Conservation (phyloP, 2,888 invertebrate species). For the Neoscelio sp. region DNA sequence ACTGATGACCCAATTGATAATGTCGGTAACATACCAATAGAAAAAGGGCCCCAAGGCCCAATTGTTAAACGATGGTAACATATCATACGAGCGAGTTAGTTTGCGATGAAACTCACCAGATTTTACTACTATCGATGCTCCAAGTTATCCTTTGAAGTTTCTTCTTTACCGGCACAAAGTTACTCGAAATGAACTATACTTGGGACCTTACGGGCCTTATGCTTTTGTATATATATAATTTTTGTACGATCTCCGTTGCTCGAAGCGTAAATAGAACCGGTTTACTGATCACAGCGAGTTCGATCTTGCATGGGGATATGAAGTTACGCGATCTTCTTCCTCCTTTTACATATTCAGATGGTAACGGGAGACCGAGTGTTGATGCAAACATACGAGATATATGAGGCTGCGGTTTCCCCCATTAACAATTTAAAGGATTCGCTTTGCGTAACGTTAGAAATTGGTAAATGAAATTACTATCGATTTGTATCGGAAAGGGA, state of each 20-base stretch:
- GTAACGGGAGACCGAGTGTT: constrained; percentile 41
- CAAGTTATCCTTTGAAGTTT: constrained; percentile 9
- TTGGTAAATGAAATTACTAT: not conserved
- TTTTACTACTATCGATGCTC: constrained; percentile 4
- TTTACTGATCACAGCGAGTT: constrained; percentile 51
- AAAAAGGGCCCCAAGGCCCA: constrained; percentile 23
- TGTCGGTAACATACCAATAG: constrained; percentile 21
- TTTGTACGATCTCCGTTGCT: constrained; percentile 35
- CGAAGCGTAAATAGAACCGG: constrained; percentile 54
- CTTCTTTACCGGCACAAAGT: constrained; percentile 52
- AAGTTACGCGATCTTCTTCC: constrained; percentile 73
- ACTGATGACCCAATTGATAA: not conserved
- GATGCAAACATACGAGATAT: constrained; percentile 31
- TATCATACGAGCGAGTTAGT: constrained; percentile 18
- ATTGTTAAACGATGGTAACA: constrained; percentile 31
- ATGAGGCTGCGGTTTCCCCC: constrained; percentile 11
- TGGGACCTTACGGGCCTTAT: constrained; percentile 10
- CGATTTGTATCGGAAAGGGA: constrained; percentile 1
- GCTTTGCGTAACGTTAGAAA: constrained; percentile 1
- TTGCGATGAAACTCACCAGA: constrained; percentile 13
- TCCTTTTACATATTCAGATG: constrained; percentile 63
- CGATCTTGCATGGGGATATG: constrained; percentile 72
- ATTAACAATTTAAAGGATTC: constrained; percentile 16
- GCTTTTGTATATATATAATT: constrained; percentile 20
- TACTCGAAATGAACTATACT: constrained; percentile 12